Conservation (phyloP, 1,140 invertebrate genomes). For the Drosophila saltans region DNA sequence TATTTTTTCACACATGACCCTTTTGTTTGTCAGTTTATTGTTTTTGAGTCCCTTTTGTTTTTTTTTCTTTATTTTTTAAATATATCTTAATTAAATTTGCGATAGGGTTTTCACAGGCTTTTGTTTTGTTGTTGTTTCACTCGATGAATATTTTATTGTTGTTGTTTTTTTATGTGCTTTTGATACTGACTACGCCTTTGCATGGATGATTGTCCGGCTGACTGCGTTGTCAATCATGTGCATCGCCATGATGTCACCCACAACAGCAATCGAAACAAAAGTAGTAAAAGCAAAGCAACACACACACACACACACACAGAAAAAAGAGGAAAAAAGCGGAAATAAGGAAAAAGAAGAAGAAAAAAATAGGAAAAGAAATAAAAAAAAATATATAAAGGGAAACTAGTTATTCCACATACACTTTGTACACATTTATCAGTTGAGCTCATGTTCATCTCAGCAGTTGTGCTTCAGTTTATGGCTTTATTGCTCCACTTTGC, state of each 20-base stretch:
- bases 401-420: conserved; percentile 11
- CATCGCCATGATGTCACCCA: conserved; percentile 56
- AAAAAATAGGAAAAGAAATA: background rate
- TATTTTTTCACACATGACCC: background rate
- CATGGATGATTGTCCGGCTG: conserved; percentile 41
- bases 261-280: conserved; percentile 35
- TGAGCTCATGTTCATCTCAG: conserved; percentile 45
- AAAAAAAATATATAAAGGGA: background rate
- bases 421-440: conserved; percentile 19
- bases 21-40: background rate
- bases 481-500: conserved; percentile 56
- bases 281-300: conserved; percentile 32
- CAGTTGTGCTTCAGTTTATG: conserved; percentile 46
- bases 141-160: background rate
- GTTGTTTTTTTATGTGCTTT: background rate
- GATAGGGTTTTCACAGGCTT: background rate
- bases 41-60: background rate
- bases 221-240: conserved; percentile 73
- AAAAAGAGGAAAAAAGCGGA: background rate
- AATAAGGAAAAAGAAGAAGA: background rate
- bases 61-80: background rate
- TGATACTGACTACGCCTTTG: background rate
- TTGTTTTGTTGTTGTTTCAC: background rate
- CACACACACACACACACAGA: conserved; percentile 1
- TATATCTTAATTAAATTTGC: background rate